phyloP scores from a whole-genome alignment of 2,888 invertebrate species.

The Cosmorhoe ocellata region DNA sequence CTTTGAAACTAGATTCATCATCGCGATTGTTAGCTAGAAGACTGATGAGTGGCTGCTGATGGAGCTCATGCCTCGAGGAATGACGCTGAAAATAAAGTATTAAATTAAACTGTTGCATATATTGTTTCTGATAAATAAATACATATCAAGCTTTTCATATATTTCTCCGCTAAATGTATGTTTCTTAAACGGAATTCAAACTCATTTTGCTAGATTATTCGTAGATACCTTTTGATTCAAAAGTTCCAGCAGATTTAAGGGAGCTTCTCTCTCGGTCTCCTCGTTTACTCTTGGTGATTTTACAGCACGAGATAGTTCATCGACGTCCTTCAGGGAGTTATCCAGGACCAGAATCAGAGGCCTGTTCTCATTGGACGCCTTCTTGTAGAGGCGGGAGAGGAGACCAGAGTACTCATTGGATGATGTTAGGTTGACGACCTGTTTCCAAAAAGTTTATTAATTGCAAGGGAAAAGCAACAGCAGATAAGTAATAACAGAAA shows the following conservation, averaged over 20 bases:
- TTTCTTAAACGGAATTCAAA: too few relatives aligned
- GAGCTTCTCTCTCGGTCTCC: not conserved
- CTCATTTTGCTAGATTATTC: too few relatives aligned
- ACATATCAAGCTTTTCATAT: too few relatives aligned
- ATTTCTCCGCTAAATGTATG: too few relatives aligned
- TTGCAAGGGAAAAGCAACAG: not conserved
- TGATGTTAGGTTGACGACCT: slow-evolving; percentile 18
- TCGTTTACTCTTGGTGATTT: not conserved
- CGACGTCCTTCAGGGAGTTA: slow-evolving; percentile 17
- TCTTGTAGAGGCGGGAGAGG: slow-evolving; percentile 42
- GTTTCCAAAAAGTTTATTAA: not conserved
- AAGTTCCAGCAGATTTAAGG: slow-evolving; percentile 1
- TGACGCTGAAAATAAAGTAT: slow-evolving; percentile 1
- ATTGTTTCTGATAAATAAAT: too few relatives aligned
- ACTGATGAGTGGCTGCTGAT: not conserved
- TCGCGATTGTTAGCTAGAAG: not conserved
- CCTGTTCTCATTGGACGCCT: slow-evolving; percentile 34
- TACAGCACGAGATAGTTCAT: not conserved
- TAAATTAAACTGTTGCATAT: too few relatives aligned
- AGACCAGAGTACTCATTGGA: slow-evolving; percentile 26
- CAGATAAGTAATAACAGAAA: too few relatives aligned
- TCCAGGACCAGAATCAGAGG: slow-evolving; percentile 48
- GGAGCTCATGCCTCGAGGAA: not conserved
- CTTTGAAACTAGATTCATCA: not conserved
- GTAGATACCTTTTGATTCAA: slow-evolving; percentile 3